Conservation (phyloP, 1,140 invertebrate genomes). For the Sarcophaga peregrina region DNA sequence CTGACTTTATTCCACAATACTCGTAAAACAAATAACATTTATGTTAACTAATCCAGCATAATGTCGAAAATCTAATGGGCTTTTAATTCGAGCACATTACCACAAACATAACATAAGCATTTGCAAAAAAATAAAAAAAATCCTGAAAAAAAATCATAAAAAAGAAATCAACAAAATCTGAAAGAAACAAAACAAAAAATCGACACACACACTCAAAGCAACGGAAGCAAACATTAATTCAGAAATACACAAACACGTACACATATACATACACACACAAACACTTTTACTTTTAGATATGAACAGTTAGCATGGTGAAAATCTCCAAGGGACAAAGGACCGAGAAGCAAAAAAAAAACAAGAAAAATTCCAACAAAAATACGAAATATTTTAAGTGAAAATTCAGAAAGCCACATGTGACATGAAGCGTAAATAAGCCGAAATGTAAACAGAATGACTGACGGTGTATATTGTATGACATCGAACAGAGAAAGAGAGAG, state of each 20-base stretch:
- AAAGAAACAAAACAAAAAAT: background rate
- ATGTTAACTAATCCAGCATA: background rate
- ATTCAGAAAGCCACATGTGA: conserved; percentile 13
- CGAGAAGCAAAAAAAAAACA: background rate
- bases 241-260: conserved; percentile 8
- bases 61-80: background rate
- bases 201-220: background rate
- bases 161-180: background rate
- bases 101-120: background rate
- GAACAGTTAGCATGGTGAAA: no score
- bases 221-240: background rate
- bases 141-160: background rate
- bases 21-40: background rate
- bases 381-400: conserved; percentile 4
- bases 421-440: conserved; percentile 8
- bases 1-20: no score
- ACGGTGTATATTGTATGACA: background rate
- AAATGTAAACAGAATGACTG: background rate
- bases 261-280: background rate
- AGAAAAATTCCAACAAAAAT: background rate
- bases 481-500: background rate
- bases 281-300: no score
- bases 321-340: no score
- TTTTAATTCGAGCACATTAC: conserved; percentile 11
- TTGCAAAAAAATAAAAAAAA: background rate